Conservation (phyloP, 1,140 invertebrate genomes). For the Drosophila grimshawi region DNA sequence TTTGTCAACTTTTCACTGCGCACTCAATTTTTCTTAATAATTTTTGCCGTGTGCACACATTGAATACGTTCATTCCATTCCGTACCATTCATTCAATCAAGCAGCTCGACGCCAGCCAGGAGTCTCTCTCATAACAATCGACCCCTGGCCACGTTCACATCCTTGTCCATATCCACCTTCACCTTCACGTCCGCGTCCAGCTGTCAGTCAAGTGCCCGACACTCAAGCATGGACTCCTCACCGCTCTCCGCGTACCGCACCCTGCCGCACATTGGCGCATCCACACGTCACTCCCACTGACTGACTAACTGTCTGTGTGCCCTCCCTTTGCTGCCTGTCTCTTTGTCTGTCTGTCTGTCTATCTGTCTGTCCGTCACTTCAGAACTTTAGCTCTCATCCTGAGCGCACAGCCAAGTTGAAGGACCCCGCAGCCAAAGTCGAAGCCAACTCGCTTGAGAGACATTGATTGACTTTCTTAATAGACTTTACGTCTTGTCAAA, state of each 20-base stretch:
- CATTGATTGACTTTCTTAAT: constrained; percentile 84
- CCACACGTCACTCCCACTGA: constrained; percentile 64
- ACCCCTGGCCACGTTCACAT: constrained; percentile 12
- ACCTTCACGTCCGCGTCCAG: constrained; percentile 65
- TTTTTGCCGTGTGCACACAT: constrained; percentile 65
- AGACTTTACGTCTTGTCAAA: constrained; percentile 83
- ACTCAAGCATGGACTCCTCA: constrained; percentile 31
- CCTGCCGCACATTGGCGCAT: constrained; percentile 17
- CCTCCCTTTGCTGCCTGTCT: too few species aligned
- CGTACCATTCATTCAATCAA: constrained; percentile 73
- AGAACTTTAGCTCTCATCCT: constrained; percentile 69
- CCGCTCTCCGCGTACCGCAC: background rate
- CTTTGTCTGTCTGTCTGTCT: too few species aligned
- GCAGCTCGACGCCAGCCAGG: constrained; percentile 23
- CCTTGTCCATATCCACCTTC: background rate
- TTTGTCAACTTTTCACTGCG: constrained; percentile 79
- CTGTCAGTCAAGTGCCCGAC: constrained; percentile 77
- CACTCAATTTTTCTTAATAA: constrained; percentile 76
- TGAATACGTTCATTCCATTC: constrained; percentile 60
- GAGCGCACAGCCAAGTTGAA: constrained; percentile 27
- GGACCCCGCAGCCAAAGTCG: constrained; percentile 54
- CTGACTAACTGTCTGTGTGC: constrained; percentile 30
- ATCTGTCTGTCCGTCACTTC: constrained; percentile 65
- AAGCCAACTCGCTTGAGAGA: constrained; percentile 78
- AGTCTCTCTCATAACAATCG: constrained; percentile 57